Base-by-base conservation (phyloP, 2,888 invertebrate genomes). In the Oscheius myriophilus region DNA sequence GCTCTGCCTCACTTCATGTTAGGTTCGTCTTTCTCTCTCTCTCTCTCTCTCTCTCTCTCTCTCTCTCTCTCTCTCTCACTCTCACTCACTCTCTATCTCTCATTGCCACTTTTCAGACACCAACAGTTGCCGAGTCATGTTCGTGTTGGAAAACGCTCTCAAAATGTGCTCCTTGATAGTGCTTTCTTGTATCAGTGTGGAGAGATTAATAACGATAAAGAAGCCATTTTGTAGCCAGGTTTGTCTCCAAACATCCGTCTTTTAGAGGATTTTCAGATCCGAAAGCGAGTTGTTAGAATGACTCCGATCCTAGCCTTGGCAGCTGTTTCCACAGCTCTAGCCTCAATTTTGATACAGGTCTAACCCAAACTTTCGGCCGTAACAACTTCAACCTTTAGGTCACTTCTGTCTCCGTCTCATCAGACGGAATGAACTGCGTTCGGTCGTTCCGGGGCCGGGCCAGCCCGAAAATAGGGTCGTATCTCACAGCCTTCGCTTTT, bases 211-310 rank as follows among this genome's bases (percentile, higher is more conserved):
- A 45, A 84, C 85, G 14, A 85, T 85, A 39, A 72, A 83, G 45
- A 85, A 85, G 68, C 85, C 85, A 21, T 85, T 85, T 69, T 82
- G 78, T 59, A 81, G 74, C 63, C 75, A 75, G 74, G 84, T 83
- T 57, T 1, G 6, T 55, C 9, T n/a, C n/a, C 12, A 4, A 66
- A 42, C 18, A 1, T 46, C 21, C 46, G 18, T 16, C n/a, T 52
- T 45, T 25, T n/a, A 25, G n/a, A n/a, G n/a, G n/a, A n/a, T n/a
- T n/a, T n/a, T n/a, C n/a, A n/a, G 82, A 78, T 83, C 43, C 81
- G 85, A 18, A 79, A 81, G 43, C 73, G 78, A 33, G 81, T 81
- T 45, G 79, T 85, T 55, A 78, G 82, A 51, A 64, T 81, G 43
- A 85, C 84, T 12, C 85, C 85, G 1, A 46, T 85, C 16, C 70